These are phyloP conservation scores for Lamellibrachia columna DNA, from an alignment of 2,888 invertebrate genomes.

Conservation along the genomic window DNA sequence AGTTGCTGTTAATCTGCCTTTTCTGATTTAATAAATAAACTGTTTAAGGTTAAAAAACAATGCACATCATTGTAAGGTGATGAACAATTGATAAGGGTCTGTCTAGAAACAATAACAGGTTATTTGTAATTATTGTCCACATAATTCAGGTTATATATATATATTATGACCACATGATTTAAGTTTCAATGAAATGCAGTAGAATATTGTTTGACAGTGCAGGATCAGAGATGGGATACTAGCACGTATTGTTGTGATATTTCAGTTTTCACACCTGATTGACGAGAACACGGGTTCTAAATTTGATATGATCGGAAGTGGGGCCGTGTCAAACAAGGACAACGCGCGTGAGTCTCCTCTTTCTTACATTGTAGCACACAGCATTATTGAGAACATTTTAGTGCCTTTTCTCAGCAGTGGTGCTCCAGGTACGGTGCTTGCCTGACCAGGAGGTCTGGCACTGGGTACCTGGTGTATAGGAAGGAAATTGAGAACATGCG, in stretches of 20 bases:
- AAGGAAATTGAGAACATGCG: background rate
- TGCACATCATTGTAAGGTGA: background rate
- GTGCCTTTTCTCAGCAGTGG: background rate
- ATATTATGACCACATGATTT: background rate
- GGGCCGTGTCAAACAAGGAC: conserved; percentile 61
- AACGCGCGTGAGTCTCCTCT: conserved; percentile 58
- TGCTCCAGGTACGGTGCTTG: background rate
- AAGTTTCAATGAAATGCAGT: too few species aligned
- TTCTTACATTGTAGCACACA: background rate
- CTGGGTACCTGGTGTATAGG: background rate
- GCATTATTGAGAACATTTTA: background rate
- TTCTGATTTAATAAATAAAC: background rate
- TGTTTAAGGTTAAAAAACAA: background rate
- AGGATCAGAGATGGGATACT: too few species aligned
- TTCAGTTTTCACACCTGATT: conserved; percentile 80
- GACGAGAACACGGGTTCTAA: conserved; percentile 79
- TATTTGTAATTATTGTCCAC: too few species aligned
- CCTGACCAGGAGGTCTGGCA: too few species aligned
- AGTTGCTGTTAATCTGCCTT: background rate
- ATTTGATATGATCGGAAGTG: conserved; percentile 75
- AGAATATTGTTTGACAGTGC: too few species aligned
- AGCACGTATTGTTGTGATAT: background rate
- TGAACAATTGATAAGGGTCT: too few species aligned
- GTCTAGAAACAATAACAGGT: too few species aligned
- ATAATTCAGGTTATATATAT: background rate